Evolutionary conservation across 2,888 invertebrate genomes (phyloP).

Genomic region (Dryobota labecula): DNA sequence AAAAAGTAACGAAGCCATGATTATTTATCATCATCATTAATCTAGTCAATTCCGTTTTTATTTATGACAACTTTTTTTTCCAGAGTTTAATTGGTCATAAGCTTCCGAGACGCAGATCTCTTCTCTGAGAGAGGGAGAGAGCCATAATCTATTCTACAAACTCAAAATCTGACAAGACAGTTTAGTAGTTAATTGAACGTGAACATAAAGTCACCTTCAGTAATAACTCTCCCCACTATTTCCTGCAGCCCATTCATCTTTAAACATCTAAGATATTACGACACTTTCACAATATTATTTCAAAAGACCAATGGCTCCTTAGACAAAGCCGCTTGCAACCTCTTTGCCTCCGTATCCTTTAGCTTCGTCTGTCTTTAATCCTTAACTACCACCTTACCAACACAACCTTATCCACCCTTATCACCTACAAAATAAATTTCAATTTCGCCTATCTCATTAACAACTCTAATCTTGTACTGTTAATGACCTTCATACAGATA

Average conservation of each 20-base stretch:
- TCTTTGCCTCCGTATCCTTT: slow-evolving; percentile 58
- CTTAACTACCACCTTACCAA: slow-evolving; percentile 15
- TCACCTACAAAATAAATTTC: not conserved
- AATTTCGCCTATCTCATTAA: not conserved
- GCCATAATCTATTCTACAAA: not conserved
- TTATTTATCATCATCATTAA: too few species aligned
- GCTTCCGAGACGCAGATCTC: too few species aligned
- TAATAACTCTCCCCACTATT: slow-evolving; percentile 8
- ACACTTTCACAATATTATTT: slow-evolving; percentile 58
- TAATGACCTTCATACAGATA: slow-evolving; percentile 39
- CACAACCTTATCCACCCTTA: slow-evolving; percentile 6
- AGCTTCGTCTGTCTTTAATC: slow-evolving; percentile 67
- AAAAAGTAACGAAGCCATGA: too few species aligned
- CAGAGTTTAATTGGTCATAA: too few species aligned
- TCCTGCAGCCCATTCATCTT: slow-evolving; percentile 34
- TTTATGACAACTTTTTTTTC: too few species aligned
- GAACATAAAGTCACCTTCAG: not conserved
- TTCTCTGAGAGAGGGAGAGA: not conserved
- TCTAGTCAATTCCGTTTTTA: too few species aligned
- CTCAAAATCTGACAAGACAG: not conserved
- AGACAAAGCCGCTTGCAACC: slow-evolving; percentile 56
- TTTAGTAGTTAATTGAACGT: not conserved
- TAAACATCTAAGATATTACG: slow-evolving; percentile 52
- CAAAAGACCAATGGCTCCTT: slow-evolving; percentile 59
- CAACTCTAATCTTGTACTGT: slow-evolving; percentile 11